These are phyloP conservation scores for Clamator glandarius DNA, from an alignment of 2,797 vertebrate species.

Conservation along the genomic window DNA sequence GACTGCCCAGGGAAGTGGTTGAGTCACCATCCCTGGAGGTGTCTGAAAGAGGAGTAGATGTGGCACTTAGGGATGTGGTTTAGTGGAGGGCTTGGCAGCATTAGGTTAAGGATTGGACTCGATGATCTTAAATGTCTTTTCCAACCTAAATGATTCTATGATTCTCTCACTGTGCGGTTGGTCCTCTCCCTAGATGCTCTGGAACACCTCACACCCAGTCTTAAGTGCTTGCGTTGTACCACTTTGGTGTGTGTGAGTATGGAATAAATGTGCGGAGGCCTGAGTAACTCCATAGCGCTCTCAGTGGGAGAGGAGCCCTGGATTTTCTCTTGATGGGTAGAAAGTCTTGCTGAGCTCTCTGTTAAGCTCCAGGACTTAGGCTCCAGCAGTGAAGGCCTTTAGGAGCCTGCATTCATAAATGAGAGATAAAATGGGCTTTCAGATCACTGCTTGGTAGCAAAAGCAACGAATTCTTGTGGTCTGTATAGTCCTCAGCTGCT, in stretches of 20 bases:
- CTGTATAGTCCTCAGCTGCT: neutral
- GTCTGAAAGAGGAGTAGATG: no score
- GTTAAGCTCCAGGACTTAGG: neutral
- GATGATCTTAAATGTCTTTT: no score
- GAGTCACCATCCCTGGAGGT: no score
- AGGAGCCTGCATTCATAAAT: neutral
- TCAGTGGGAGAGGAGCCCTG: neutral
- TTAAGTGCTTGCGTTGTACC: neutral
- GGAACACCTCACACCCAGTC: neutral
- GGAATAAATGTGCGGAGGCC: neutral
- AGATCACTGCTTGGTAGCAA: neutral
- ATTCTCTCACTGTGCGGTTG: neutral
- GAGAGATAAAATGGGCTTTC: neutral
- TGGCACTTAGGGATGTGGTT: no score
- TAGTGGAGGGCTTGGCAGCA: no score
- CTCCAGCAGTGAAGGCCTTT: neutral
- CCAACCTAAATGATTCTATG: no score
- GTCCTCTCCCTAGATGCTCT: neutral
- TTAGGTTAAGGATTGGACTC: no score
- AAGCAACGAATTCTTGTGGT: neutral
- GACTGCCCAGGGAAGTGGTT: no score
- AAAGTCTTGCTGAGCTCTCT: neutral
- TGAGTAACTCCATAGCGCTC: neutral
- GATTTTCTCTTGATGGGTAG: neutral
- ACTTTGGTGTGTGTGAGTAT: fast-evolving